A percentile compares a stretch with the other conserved stretches of the same genome.
phyloP scores from a whole-genome alignment of 1,140 invertebrate genomes.

The Whitmania pigra region DNA sequence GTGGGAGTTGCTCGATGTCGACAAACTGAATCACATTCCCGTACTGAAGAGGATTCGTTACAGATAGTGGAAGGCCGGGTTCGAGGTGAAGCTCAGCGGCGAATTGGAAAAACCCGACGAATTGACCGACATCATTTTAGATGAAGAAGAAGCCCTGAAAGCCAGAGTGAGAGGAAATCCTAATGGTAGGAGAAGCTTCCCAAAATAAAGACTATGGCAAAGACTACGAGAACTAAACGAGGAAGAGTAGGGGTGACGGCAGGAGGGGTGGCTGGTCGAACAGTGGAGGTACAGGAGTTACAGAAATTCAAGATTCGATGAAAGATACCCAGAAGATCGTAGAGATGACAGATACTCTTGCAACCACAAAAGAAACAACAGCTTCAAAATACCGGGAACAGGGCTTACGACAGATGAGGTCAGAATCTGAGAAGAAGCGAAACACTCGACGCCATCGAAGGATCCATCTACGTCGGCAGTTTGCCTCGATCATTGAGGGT shows the following conservation, averaged over 20 bases:
- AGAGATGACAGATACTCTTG: background rate
- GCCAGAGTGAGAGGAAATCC: background rate
- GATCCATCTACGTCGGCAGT: conserved; percentile 32
- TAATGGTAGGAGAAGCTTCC: background rate
- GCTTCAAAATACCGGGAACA: background rate
- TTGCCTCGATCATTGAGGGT: conserved; percentile 32
- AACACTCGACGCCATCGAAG: background rate
- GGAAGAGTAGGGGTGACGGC: conserved; percentile 2
- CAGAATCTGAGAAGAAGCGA: conserved; percentile 10
- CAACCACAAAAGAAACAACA: background rate
- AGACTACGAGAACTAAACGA: background rate
- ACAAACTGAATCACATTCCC: conserved; percentile 56
- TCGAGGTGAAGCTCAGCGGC: background rate
- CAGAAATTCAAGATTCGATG: conserved; percentile 8
- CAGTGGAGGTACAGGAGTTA: conserved; percentile 8
- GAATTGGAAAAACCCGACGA: conserved; percentile 1
- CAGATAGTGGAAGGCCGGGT: conserved; percentile 7
- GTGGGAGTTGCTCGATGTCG: conserved; percentile 61
- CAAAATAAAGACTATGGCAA: background rate
- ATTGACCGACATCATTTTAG: background rate
- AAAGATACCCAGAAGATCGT: background rate
- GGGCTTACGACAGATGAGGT: background rate
- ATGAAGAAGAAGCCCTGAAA: conserved; percentile 6
- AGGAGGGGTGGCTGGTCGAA: background rate
- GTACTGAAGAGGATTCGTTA: conserved; percentile 41